phyloP scores from a whole-genome alignment of 2,888 invertebrate genomes.

The Neocrepidodera transversa region DNA sequence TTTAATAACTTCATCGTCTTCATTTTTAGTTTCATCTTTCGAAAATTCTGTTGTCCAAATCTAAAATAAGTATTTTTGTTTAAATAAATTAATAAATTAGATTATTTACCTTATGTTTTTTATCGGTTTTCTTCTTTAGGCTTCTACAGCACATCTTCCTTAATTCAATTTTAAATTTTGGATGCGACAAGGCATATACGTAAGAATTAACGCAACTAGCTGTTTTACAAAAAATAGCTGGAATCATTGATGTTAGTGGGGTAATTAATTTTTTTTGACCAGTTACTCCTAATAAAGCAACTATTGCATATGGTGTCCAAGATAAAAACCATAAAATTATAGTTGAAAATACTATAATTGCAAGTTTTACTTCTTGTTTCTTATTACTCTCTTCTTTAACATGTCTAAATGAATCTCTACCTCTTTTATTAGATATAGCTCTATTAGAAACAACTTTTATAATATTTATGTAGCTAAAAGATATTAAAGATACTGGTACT shows the following conservation, averaged over 20 bases:
- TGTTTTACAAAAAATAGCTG: constrained; percentile 81
- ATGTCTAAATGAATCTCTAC: constrained; percentile 62
- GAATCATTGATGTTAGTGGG: constrained; percentile 76
- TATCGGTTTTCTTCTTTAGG: background rate
- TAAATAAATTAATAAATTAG: background rate
- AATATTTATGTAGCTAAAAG: constrained; percentile 77
- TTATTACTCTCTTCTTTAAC: constrained; percentile 70
- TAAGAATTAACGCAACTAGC: constrained; percentile 84
- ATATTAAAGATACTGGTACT: constrained; percentile 73
- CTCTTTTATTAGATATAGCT: constrained; percentile 1
- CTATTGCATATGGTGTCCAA: constrained; percentile 83
- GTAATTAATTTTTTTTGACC: constrained; percentile 70
- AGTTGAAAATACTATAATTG: constrained; percentile 72
- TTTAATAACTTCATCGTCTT: constrained; percentile 7
- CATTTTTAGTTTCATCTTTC: constrained; percentile 39
- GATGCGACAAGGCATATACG: constrained; percentile 81
- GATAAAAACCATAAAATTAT: constrained; percentile 79
- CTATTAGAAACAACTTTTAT: constrained; percentile 66
- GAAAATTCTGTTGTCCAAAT: constrained; percentile 54
- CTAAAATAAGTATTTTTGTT: background rate
- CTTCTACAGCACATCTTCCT: constrained; percentile 31
- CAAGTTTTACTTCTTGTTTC: constrained; percentile 75
- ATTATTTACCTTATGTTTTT: constrained; percentile 11
- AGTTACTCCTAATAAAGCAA: constrained; percentile 76
- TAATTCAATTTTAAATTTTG: constrained; percentile 72